Conservation (phyloP, 2,797 vertebrate species). For the Ispidina picta region DNA sequence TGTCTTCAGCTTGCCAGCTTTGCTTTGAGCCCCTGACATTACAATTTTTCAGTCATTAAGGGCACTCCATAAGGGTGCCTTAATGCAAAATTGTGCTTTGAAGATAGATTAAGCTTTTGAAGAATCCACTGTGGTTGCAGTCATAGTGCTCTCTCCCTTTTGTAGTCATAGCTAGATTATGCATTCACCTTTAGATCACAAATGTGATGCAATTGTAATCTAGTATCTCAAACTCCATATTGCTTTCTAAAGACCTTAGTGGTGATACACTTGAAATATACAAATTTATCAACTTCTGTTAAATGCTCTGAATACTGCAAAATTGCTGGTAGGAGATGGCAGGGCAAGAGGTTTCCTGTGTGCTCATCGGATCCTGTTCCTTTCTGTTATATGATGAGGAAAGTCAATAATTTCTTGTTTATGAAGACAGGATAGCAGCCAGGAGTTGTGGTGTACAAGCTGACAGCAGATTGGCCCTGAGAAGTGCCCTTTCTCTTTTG, state of each 20-base stretch:
- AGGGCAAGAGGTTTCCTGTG: conserved; percentile 73
- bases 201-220: neutral
- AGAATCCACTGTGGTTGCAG: neutral
- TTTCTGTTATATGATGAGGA: neutral
- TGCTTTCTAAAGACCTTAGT: neutral
- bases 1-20: neutral
- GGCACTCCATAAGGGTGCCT: rapidly evolving
- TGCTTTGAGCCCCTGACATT: neutral
- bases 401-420: conserved; percentile 48
- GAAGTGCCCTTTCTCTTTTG: conserved; percentile 18
- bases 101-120: neutral
- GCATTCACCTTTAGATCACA: neutral
- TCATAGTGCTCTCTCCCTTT: neutral
- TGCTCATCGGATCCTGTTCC: conserved; percentile 41
- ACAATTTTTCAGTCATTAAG: neutral
- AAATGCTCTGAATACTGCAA: neutral
- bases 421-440: neutral
- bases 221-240: neutral
- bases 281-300: neutral
- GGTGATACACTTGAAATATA: neutral
- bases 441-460: neutral
- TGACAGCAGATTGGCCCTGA: neutral
- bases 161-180: neutral
- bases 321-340: conserved; percentile 41
- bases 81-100: neutral